phyloP scores from a whole-genome alignment of 2,113 vertebrate species.

The Eclectus roratus region DNA sequence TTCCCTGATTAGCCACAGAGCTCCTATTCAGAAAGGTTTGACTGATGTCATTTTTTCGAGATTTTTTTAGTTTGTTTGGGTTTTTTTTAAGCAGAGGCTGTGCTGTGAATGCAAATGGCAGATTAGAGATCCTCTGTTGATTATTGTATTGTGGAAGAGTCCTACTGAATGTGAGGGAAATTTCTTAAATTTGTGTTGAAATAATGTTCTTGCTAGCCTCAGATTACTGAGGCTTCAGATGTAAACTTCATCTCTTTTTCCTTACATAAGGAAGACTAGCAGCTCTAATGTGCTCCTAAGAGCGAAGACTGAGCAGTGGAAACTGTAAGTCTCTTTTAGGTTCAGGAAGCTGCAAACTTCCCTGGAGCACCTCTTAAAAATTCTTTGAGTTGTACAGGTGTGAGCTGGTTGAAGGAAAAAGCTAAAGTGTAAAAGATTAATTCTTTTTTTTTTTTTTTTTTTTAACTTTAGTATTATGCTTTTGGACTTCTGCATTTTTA shows the following conservation, averaged over 20 bases:
- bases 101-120: not conserved
- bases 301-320: not conserved
- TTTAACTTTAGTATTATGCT: not conserved
- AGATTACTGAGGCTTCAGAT: not conserved
- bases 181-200: not conserved
- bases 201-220: not conserved
- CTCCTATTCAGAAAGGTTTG: not conserved
- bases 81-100: not conserved
- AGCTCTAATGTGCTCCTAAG: not conserved
- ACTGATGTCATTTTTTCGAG: not conserved
- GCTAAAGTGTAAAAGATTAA: not conserved
- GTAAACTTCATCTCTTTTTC: not conserved
- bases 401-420: not conserved
- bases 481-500: not conserved
- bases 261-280: not conserved
- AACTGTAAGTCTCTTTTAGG: not conserved
- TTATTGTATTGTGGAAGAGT: not conserved
- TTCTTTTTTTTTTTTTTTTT: not conserved
- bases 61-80: not conserved
- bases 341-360: not conserved
- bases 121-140: not conserved
- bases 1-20: slow-evolving; percentile 5
- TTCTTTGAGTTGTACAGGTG: not conserved
- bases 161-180: not conserved
- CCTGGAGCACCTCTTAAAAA: not conserved